These are phyloP conservation scores for Geotria australis DNA, from an alignment of 2,797 vertebrate genomes.

Conservation along the genomic window DNA sequence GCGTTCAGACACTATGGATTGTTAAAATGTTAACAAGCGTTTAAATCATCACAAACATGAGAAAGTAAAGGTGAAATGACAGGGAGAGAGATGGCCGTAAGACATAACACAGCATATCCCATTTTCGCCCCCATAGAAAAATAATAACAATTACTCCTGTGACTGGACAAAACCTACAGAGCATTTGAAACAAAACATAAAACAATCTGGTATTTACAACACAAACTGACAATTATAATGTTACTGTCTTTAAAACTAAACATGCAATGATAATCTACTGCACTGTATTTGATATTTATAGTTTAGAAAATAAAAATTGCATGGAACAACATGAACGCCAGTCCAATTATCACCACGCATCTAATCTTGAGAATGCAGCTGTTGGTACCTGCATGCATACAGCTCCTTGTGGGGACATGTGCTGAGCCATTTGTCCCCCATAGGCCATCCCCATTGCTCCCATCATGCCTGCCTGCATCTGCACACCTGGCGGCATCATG, in stretches of 20 bases:
- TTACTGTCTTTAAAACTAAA: no score
- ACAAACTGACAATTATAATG: neutral
- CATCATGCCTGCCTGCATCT: slow-evolving; percentile 81
- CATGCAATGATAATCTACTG: neutral
- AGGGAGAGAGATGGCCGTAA: no score
- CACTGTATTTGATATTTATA: neutral
- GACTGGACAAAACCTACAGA: no score
- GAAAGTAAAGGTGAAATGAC: no score
- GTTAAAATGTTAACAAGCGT: no score
- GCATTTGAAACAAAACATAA: no score
- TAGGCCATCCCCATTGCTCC: slow-evolving; percentile 89
- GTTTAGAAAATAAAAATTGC: neutral
- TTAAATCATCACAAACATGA: no score
- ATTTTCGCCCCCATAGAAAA: no score
- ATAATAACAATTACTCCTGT: no score
- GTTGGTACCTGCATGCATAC: slow-evolving; percentile 53
- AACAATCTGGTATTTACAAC: no score
- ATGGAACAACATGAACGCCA: neutral
- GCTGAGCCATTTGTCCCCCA: slow-evolving; percentile 44
- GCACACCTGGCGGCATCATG: slow-evolving; percentile 43
- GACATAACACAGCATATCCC: no score
- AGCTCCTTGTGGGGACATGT: slow-evolving; percentile 9
- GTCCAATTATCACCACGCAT: neutral
- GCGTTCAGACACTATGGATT: no score
- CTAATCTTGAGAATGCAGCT: neutral